Percentiles rank a stretch among this genome's conserved stretches.
These are phyloP conservation scores for Dendroctonus valens DNA, from an alignment of 1,140 invertebrate genomes.

Conservation along the genomic window DNA sequence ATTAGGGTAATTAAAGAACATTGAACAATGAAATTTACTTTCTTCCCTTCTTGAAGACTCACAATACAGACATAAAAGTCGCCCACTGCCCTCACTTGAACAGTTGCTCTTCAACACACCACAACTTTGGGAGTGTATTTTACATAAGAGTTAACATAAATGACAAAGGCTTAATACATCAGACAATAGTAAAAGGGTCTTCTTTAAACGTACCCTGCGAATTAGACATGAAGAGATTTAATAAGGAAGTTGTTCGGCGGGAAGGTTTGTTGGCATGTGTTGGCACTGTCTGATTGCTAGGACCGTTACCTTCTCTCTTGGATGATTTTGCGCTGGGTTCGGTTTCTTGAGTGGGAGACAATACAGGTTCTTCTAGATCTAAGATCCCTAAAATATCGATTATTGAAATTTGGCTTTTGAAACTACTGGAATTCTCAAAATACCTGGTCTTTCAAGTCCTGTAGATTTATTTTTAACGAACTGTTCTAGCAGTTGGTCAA, in stretches of 20 bases:
- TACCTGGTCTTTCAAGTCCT: slow-evolving; percentile 86
- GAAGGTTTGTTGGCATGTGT: slow-evolving; percentile 74
- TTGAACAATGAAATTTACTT: too few species aligned
- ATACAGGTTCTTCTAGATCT: slow-evolving; percentile 55
- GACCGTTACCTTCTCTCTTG: slow-evolving; percentile 59
- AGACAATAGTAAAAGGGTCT: slow-evolving; percentile 2
- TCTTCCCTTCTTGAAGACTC: too few species aligned
- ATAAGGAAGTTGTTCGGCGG: slow-evolving; percentile 87
- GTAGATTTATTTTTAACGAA: slow-evolving; percentile 90
- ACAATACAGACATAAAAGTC: too few species aligned
- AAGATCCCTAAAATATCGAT: slow-evolving; percentile 34
- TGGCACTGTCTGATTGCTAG: slow-evolving; percentile 50
- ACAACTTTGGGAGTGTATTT: too few species aligned
- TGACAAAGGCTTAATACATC: slow-evolving; percentile 20
- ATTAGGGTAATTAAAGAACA: too few species aligned
- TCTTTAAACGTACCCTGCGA: slow-evolving; percentile 74
- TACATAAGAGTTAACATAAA: too few species aligned
- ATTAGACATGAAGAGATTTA: slow-evolving; percentile 92
- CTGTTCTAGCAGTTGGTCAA: slow-evolving; percentile 86
- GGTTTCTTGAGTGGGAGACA: slow-evolving; percentile 42
- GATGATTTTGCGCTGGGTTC: slow-evolving; percentile 38
- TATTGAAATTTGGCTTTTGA: not conserved
- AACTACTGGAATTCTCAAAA: slow-evolving; percentile 32
- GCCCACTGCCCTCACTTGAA: too few species aligned
- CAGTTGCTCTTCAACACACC: too few species aligned